Conservation (phyloP, 1,140 invertebrate genomes). For the Lasioglossum albipes region DNA sequence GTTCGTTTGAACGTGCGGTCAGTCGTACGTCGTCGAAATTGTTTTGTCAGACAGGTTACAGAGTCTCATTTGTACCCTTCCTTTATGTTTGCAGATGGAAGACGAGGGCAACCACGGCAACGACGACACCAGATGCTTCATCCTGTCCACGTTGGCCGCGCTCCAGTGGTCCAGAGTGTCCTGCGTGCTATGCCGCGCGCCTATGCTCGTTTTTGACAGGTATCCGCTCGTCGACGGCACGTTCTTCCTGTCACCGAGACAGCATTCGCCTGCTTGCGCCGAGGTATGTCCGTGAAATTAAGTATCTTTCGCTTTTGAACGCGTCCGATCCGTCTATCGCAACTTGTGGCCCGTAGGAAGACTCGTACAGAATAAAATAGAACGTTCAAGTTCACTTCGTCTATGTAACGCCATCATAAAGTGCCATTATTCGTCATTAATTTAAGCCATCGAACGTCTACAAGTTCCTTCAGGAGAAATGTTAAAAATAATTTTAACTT, state of each 20-base stretch:
- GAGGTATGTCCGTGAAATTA: constrained; percentile 83
- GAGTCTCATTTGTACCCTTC: constrained; percentile 10
- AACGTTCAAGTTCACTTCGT: no score
- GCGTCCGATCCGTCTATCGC: no score
- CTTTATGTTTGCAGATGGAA: constrained; percentile 88
- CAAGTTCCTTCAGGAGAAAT: no score
- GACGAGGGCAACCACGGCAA: constrained; percentile 98
- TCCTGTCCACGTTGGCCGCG: constrained; percentile 92
- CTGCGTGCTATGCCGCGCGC: constrained; percentile 93
- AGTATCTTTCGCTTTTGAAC: neutral
- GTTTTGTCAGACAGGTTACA: neutral
- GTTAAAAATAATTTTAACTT: no score
- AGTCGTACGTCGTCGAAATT: neutral
- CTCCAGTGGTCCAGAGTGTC: constrained; percentile 90
- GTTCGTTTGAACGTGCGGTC: neutral
- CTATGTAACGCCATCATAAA: no score
- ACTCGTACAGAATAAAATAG: no score
- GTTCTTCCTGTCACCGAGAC: constrained; percentile 96
- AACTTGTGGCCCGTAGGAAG: no score
- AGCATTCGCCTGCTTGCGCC: constrained; percentile 91
- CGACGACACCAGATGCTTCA: constrained; percentile 96
- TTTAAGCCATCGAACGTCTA: no score
- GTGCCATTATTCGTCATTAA: neutral
- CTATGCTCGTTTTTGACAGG: constrained; percentile 95
- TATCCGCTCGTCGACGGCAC: constrained; percentile 98